Percentiles rank a stretch among this genome's conserved stretches.
These are phyloP conservation scores for Akabosia matsudoensis DNA, from an alignment of 1,140 invertebrate genomes.

Conservation along the genomic window DNA sequence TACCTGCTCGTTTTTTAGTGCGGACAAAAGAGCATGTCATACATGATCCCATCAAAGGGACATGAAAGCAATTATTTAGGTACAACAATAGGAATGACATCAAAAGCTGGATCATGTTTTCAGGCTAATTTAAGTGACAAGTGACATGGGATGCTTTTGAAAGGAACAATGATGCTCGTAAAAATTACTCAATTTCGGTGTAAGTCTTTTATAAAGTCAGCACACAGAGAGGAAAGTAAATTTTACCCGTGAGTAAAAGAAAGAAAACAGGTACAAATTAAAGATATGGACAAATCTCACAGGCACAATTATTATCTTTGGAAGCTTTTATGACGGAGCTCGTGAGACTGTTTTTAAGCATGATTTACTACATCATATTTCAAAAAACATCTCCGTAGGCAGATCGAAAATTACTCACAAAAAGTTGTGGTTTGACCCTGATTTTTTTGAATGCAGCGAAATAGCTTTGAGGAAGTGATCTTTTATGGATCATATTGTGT, in stretches of 20 bases:
- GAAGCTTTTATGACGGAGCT: too few species aligned
- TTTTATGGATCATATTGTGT: not conserved
- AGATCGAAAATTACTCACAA: not conserved
- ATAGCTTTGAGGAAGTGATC: not conserved
- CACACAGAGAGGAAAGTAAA: not conserved
- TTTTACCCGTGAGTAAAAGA: too few species aligned
- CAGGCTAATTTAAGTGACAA: not conserved
- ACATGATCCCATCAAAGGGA: not conserved
- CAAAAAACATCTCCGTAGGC: not conserved
- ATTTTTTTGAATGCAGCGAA: not conserved
- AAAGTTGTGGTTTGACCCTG: not conserved
- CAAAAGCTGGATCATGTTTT: not conserved
- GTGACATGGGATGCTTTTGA: not conserved
- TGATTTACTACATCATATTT: not conserved
- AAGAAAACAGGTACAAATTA: too few species aligned
- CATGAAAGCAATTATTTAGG: not conserved
- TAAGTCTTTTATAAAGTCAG: not conserved
- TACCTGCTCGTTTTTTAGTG: not conserved
- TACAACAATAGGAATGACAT: not conserved
- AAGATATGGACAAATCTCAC: too few species aligned
- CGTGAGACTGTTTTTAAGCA: not conserved
- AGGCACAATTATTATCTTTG: too few species aligned
- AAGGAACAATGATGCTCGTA: not conserved
- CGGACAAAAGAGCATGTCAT: not conserved
- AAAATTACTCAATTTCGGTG: not conserved